Base-by-base conservation (phyloP, 2,113 vertebrate genomes). In the Trichomycterus rosablanca region DNA sequence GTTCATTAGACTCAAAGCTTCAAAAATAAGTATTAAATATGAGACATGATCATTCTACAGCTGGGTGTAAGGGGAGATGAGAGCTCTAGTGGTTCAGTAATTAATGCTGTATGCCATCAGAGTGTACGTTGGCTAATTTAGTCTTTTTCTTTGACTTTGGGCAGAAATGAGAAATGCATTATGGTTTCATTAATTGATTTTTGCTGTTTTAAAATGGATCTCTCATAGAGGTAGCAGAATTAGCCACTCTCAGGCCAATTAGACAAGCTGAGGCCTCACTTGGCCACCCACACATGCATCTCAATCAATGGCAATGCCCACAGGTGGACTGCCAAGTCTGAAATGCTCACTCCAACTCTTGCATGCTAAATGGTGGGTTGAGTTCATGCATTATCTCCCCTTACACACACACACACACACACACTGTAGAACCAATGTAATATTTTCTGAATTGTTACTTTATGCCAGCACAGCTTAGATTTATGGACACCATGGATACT, bases 261-360 rank as follows among this genome's bases (percentile, higher is more conserved):
- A 83, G 80, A 74, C 68, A 73, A 73, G 63, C 49, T 8, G 62
- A 35, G 14, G 68, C 66, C 40, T 69, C 68, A 66, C 32, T 22
- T 62, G 11, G 23, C 51, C 28, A 32, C 37, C 54, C 35, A 59
- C 67, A 22, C 46, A 15, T 59, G 75, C 81, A 76, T 83, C 74
- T 78, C 79, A 80, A 83, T 83, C 81, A 80, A 55, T 60, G 66
- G 46, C n/a, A 75, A 66, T 71, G 49, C 58, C 76, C 53, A 70
- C 83, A 85, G 86, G 82, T 87, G 78, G 82, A 83, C 82, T 78
- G 83, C 75, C 80, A 83, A 74, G 72, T 70, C 35, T 59, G 71
- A 68, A 66, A 60, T 39, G 32, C 65, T 34, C 23, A 28, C 42
- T 56, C 45, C 55, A 34, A 49, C 55, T 26, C 24, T 16, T 78